Base-by-base conservation (phyloP, 2,797 vertebrate species). In the Enteromius afrohamiltoni region DNA sequence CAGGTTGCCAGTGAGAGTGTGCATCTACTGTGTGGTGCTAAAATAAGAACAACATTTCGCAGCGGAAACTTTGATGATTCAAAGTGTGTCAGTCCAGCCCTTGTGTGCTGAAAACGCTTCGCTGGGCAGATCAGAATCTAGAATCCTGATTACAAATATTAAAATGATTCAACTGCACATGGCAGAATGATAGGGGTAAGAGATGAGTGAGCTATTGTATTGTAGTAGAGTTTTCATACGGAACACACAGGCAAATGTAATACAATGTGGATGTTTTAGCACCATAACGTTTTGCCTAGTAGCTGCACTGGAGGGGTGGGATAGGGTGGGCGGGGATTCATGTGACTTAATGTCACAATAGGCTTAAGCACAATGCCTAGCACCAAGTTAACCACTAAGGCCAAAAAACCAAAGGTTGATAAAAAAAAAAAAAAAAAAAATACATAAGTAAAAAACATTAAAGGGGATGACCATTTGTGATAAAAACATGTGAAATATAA, bases 51-150 rank as follows among this genome's bases (percentile, higher is more conserved):
- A 75, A 31, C 21, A 40, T 58, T 11, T 82, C 60, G 8, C 58
- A 49, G 67, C 29, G 83, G 87, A 88, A 86, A 84, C 75, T 83
- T 65, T 47, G 70, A 83, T 87, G 83, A 87, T 68, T 85, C 74
- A 84, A 81, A 85, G 26, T 10, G 53, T 45, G 53, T n/a, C 68
- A 40, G 60, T 40, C 80, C 70, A 67, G 62, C 16, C 29, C 58
- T 37, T 40, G 37, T 16, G 55, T 49, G 37, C 42, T 67, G 10
- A 40, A 51, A 73, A 64, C 2, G 0, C 26, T 47, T 69, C 10
- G 26, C 31, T 31, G n/a, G 10, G 29, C 21, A 64, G 31, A 40
- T 73, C 7, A 45, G 31, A 80, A 70, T 26, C n/a, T 55, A 51
- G 9, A 69, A 7, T 8, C 26, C 23, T 76, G 40, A 45, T 31